phyloP scores from a whole-genome alignment of 2,113 vertebrate species.

The Cyphomyrus plagiostoma region DNA sequence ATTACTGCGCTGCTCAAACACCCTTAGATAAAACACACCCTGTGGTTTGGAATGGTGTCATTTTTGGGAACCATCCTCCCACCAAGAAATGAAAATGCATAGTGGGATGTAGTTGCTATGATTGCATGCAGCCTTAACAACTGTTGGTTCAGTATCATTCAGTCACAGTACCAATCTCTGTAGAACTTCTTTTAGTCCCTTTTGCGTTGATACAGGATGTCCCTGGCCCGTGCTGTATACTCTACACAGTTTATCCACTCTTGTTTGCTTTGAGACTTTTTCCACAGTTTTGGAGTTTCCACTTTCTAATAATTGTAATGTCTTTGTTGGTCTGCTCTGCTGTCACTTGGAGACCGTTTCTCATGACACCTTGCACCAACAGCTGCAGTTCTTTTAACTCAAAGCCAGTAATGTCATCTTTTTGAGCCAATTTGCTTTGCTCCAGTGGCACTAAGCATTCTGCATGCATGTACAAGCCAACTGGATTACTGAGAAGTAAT shows the following conservation, averaged over 20 bases:
- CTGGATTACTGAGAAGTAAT: neutral
- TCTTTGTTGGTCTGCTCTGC: neutral
- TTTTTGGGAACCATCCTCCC: neutral
- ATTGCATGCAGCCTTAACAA: neutral
- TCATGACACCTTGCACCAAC: neutral
- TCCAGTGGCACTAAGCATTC: neutral
- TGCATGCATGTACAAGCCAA: neutral
- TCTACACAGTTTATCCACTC: neutral
- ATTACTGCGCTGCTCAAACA: neutral
- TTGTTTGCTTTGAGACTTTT: neutral
- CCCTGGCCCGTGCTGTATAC: neutral
- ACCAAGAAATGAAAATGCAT: neutral
- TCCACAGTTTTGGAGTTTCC: neutral
- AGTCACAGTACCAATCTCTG: neutral
- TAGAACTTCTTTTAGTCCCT: neutral
- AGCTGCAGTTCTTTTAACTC: neutral
- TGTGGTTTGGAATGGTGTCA: neutral
- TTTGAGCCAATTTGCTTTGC: neutral
- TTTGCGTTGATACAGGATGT: neutral
- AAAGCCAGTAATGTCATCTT: neutral
- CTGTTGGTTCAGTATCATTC: neutral
- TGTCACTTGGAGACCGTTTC: neutral
- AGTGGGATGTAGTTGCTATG: neutral
- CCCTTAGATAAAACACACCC: neutral
- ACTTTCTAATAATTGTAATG: neutral